phyloP scores from a whole-genome alignment of 2,113 vertebrate species.

The Strigops habroptila region DNA sequence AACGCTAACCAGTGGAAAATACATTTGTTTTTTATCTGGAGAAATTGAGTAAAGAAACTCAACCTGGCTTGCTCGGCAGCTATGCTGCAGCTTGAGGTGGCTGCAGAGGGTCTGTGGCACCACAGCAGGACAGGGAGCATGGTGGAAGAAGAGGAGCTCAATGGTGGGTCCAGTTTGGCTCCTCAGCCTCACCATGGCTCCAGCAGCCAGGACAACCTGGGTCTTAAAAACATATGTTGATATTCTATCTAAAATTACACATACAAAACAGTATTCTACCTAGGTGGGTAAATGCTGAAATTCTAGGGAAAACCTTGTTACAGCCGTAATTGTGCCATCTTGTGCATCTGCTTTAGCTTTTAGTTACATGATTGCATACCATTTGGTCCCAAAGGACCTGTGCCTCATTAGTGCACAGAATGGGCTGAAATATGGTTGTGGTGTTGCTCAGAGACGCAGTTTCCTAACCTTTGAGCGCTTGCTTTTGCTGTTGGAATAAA shows the following conservation, averaged over 20 bases:
- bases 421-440: accelerated
- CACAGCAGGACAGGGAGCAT: accelerated
- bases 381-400: background rate
- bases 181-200: accelerated
- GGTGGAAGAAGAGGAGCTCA: accelerated
- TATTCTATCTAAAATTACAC: background rate
- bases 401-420: background rate
- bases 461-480: background rate
- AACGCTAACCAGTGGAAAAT: background rate
- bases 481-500: background rate
- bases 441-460: accelerated
- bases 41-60: background rate
- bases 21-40: accelerated
- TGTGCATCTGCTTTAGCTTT: background rate
- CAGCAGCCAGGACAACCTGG: background rate
- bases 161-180: accelerated
- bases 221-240: background rate
- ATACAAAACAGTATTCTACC: background rate
- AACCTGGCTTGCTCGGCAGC: background rate
- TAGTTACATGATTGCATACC: background rate
- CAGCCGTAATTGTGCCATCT: accelerated
- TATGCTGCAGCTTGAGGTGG: accelerated
- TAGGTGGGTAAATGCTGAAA: background rate
- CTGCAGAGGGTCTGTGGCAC: no score
- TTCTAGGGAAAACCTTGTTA: background rate